Base-by-base conservation (phyloP, 2,113 vertebrate species). In the Cryptomyrus ogoouensis region DNA sequence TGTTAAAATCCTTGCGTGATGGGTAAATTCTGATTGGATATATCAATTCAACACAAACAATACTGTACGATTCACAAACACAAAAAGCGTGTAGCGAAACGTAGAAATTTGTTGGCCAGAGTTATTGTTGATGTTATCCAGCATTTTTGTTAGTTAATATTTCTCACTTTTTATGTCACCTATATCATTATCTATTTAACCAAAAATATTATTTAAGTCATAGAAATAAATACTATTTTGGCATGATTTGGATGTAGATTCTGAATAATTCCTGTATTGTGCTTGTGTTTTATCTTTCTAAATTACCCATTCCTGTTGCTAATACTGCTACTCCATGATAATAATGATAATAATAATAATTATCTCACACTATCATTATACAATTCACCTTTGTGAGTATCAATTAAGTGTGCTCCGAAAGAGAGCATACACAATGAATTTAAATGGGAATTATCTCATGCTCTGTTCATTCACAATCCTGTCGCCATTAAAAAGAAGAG, bases 401-500 rank as follows among this genome's bases (percentile, higher is more conserved):
- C 89, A 89, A 62, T 84, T 83, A 85, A 84, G 77, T 89, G 90
- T 62, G 88, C 90, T 92, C 35, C 52, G 91, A 94, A 96, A 95
- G 92, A 94, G 94, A 94, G 92, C 94, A 94, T 92, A 93, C 94
- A 92, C 93, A 92, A 91, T 94, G 95, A 91, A 95, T 96, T 94
- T 94, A 94, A 95, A 94, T 93, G 90, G 93, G 93, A 93, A 93
- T 95, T 95, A 95, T 94, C 94, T 95, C 94, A 94, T 94, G 91
- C 93, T 92, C 94, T 92, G 93, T 93, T 94, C 93, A 94, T 91
- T 93, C 91, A 90, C 92, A 93, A 91, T 93, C 94, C 95, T 95
- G 94, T 95, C 94, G 90, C 52, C 53, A 90, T 92, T 90, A 94
- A 93, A 96, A 95, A 93, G 91, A 91, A 93, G 87, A 88, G 95